Evolutionary conservation across 2,113 vertebrate species (phyloP).

Genomic region (Oryzias curvinotus): DNA sequence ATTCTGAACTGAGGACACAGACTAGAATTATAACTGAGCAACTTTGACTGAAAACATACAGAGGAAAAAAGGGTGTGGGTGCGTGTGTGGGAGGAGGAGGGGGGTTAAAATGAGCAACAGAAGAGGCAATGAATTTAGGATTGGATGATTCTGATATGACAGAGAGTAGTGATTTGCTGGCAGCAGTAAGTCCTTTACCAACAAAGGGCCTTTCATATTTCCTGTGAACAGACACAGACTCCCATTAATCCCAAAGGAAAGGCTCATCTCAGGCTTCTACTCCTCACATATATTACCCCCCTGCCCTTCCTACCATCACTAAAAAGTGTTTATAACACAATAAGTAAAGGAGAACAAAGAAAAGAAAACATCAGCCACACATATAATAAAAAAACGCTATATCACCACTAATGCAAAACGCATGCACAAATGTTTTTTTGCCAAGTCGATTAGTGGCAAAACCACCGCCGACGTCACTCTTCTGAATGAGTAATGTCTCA

Average conservation of each 20-base stretch:
- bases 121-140: conserved; percentile 73
- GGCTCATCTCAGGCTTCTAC: conserved; percentile 69
- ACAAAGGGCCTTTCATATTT: conserved; percentile 80
- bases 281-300: conserved; percentile 74
- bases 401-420: conserved; percentile 69
- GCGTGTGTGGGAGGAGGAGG: conserved; percentile 32
- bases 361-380: conserved; percentile 59
- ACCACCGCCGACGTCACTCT: conserved; percentile 13
- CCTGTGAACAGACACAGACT: conserved; percentile 75
- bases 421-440: conserved; percentile 76
- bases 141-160: conserved; percentile 73
- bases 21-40: conserved; percentile 68
- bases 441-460: conserved; percentile 45
- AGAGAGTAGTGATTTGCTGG: conserved; percentile 74
- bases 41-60: conserved; percentile 73
- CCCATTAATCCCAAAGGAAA: conserved; percentile 73
- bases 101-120: conserved; percentile 68
- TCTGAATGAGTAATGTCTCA: conserved; percentile 22
- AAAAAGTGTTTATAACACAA: conserved; percentile 61
- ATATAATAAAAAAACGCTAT: conserved; percentile 68
- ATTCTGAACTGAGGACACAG: conserved; percentile 49
- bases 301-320: conserved; percentile 67
- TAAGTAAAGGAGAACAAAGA: conserved; percentile 38
- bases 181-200: conserved; percentile 69
- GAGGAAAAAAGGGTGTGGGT: conserved; percentile 26